Evolutionary conservation across 2,888 invertebrate genomes (phyloP).

Genomic region (Diarsia brunnea): DNA sequence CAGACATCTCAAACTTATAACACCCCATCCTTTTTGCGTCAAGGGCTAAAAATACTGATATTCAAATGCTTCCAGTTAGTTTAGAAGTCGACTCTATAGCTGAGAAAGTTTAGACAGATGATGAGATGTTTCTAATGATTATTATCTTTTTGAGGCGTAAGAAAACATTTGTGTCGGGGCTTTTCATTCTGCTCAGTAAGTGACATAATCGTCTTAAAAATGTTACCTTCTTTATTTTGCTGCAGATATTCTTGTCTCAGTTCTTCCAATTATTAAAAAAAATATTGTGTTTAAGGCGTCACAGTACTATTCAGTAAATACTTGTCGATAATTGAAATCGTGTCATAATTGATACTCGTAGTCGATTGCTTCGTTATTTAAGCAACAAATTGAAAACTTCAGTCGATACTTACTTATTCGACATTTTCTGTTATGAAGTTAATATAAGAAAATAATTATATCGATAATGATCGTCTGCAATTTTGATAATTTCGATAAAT

Average conservation of each 20-base stretch:
- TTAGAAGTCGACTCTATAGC: not conserved
- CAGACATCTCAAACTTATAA: no score
- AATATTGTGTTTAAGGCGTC: not conserved
- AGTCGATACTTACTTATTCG: not conserved
- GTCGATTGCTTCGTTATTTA: conserved; percentile 4
- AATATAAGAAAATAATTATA: not conserved
- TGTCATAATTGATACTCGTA: conserved; percentile 6
- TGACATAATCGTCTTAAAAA: not conserved
- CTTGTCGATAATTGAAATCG: not conserved
- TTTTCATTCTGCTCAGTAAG: not conserved
- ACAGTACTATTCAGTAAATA: not conserved
- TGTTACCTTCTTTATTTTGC: not conserved
- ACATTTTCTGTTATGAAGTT: conserved; percentile 2
- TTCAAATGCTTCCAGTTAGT: no score
- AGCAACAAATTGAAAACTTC: conserved; percentile 7
- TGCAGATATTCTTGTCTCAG: not conserved
- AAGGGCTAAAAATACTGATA: no score
- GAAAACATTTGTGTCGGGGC: not conserved
- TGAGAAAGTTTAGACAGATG: not conserved
- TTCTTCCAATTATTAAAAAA: conserved; percentile 5
- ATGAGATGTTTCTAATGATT: not conserved
- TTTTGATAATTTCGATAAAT: not conserved
- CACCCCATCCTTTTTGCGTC: no score
- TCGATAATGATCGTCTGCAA: not conserved
- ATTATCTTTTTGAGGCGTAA: not conserved